phyloP scores from a whole-genome alignment of 2,797 vertebrate species.

The Macropus fuliginosus region DNA sequence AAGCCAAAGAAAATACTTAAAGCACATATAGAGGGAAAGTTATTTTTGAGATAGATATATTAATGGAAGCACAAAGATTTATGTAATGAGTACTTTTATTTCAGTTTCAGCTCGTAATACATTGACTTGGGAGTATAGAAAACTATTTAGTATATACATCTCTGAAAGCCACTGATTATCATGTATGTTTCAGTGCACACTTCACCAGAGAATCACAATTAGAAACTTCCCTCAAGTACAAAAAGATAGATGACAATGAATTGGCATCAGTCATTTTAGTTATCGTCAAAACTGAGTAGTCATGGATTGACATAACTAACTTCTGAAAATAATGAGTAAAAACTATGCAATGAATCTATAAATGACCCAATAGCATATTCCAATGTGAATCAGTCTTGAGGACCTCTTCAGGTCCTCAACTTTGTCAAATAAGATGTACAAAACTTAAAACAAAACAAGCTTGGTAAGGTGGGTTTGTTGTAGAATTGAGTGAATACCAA shows the following conservation, averaged over 20 bases:
- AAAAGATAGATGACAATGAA: not conserved
- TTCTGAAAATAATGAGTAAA: conserved; percentile 13
- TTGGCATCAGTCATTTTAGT: not conserved
- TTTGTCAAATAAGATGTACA: not conserved
- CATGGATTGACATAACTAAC: not conserved
- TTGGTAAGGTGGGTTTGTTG: not conserved
- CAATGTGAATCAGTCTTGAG: not conserved
- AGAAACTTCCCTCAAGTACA: not conserved
- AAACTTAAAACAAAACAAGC: not conserved
- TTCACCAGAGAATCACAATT: not conserved
- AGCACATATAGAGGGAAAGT: not conserved
- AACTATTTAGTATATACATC: not conserved
- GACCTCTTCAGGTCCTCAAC: not conserved
- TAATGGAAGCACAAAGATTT: no score
- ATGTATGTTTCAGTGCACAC: not conserved
- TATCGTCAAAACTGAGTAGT: not conserved
- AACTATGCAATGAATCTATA: not conserved
- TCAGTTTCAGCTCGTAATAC: not conserved
- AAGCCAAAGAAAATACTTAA: not conserved
- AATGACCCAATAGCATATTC: not conserved
- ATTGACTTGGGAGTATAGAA: not conserved
- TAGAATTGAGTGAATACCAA: not conserved
- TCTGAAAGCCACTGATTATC: not conserved
- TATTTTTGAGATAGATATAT: no score
- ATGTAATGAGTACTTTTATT: not conserved